Conservation (phyloP, 2,113 vertebrate genomes). For the Protobothrops mucrosquamatus region DNA sequence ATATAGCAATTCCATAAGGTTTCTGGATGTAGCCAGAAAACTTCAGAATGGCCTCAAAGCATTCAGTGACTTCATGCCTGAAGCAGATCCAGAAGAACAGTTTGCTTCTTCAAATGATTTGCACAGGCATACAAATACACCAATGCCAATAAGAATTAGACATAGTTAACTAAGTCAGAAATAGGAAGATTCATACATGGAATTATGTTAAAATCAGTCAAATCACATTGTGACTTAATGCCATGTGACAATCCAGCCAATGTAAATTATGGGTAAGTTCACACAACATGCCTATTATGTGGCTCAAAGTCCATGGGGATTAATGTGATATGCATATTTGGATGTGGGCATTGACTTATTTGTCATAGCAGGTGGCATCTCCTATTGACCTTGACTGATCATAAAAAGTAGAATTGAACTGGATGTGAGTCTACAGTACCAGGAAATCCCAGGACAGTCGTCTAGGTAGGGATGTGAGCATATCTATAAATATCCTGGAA, state of each 20-base stretch:
- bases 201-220: not conserved
- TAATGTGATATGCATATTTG: not conserved
- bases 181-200: not conserved
- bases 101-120: not conserved
- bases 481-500: not conserved
- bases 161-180: not conserved
- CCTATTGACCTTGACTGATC: not conserved
- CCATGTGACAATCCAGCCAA: not conserved
- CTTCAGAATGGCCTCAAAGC: not conserved
- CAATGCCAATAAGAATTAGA: not conserved
- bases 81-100: not conserved
- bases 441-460: not conserved
- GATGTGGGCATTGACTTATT: not conserved
- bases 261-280: not conserved
- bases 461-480: not conserved
- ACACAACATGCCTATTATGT: not conserved
- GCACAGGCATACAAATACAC: not conserved
- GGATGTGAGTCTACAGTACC: not conserved
- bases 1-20: not conserved
- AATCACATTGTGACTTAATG: not conserved
- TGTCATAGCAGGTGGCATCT: not conserved
- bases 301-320: not conserved
- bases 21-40: not conserved
- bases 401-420: not conserved
- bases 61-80: not conserved